Evolutionary conservation across 2,113 vertebrate species (phyloP).

Genomic region (Neopipo cinnamomea): DNA sequence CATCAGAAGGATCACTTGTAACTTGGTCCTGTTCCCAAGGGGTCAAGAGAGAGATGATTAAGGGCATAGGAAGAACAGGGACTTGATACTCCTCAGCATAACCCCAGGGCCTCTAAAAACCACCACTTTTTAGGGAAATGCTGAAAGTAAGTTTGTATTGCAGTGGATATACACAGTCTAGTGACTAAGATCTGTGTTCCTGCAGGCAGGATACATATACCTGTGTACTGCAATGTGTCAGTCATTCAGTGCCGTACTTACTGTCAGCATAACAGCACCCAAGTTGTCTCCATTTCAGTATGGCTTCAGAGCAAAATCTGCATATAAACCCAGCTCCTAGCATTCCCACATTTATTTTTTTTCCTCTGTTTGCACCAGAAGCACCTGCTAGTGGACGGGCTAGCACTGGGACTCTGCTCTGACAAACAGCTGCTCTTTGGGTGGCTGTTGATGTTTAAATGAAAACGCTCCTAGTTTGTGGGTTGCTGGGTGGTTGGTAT

Average conservation of each 20-base stretch:
- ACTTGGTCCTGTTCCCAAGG: neutral
- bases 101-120: neutral
- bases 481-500: neutral
- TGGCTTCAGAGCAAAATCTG: neutral
- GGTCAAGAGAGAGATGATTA: neutral
- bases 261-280: neutral
- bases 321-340: neutral
- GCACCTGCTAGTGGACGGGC: neutral
- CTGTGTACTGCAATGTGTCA: rapidly evolving
- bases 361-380: neutral
- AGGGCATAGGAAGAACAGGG: neutral
- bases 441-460: neutral
- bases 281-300: neutral
- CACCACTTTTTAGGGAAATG: neutral
- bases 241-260: neutral
- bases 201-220: neutral
- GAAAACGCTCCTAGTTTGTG: neutral
- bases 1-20: neutral
- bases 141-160: neutral
- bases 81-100: rapidly evolving
- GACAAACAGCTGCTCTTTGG: neutral
- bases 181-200: neutral
- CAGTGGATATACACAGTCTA: neutral
- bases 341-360: no score
- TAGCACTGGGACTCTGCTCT: neutral